Evolutionary conservation across 1,140 invertebrate species (phyloP), one percentile per base, ranked within the genome.

Genomic region (Rhynchophorus ferrugineus): DNA sequence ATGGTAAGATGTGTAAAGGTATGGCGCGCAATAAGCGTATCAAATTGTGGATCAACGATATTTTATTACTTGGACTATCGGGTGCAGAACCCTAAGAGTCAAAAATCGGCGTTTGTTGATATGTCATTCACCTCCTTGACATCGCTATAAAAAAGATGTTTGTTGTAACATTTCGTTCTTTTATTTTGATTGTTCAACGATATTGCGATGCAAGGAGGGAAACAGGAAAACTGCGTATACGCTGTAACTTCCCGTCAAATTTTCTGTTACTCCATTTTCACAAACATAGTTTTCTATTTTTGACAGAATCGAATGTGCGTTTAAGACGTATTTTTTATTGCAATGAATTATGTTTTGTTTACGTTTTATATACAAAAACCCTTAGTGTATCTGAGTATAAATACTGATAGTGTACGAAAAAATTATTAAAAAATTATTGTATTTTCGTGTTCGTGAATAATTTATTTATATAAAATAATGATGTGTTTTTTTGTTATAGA

Each of bases 61-160:
- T n/a, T n/a, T n/a, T n/a, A n/a, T n/a, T n/a, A n/a, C n/a, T n/a
- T 37, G 51, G 51, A 42, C 44, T 47, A 54, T 43, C 51, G 51
- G 51, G 39, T 54, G 51, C 51, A 21, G 35, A 53, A 21, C 50
- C 50, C 50, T 53, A 39, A 45, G 51, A 48, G 51, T 54, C 51
- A 34, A 54, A 54, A 43, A 54, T 42, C 54, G 50, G 53, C 54
- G 53, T 50, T 42, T 61, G 60, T 56, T 68, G 66, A 68, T 68
- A 68, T 68, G 66, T 68, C 60, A 56, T 61, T 44, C 48, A 53
- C 44, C 46, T 46, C 46, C 44, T 57, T 53, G 34, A 38, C 29
- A 18, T 22, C 19, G 13, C 39, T 35, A 14, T 54, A 39, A 44
- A 53, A 38, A 49, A 58, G 50, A 46, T 47, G 18, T n/a, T n/a